phyloP scores from a whole-genome alignment of 2,797 vertebrate genomes.

The Phoeniculus purpureus region DNA sequence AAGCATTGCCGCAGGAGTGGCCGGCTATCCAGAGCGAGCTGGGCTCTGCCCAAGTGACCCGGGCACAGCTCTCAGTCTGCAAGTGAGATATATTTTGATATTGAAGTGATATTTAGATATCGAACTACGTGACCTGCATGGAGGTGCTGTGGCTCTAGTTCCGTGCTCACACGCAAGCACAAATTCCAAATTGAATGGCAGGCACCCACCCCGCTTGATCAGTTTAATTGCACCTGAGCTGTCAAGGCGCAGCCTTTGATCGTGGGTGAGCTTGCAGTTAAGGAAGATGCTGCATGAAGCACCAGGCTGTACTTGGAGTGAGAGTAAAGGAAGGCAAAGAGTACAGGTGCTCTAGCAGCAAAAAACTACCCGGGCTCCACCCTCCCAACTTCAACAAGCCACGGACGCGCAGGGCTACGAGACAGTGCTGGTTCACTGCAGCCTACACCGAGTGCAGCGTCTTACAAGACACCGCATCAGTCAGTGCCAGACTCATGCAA shows the following conservation, averaged over 20 bases:
- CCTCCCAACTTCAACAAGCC: neutral
- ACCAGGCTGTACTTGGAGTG: neutral
- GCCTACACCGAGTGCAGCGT: neutral
- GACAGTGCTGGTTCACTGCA: neutral
- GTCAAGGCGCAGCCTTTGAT: constrained; percentile 49
- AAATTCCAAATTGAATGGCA: constrained; percentile 10
- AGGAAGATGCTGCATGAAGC: neutral
- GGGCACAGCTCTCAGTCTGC: neutral
- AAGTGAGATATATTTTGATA: no score
- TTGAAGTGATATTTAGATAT: neutral
- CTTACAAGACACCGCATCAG: neutral
- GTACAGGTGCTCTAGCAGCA: neutral
- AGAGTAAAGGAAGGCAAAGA: constrained; percentile 14
- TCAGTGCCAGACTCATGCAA: neutral
- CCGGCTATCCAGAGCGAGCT: neutral
- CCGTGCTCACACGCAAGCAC: neutral
- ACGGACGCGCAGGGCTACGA: neutral
- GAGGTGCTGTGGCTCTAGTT: neutral
- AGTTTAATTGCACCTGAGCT: constrained; percentile 39
- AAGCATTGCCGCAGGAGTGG: neutral
- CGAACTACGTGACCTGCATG: neutral
- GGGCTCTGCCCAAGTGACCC: neutral
- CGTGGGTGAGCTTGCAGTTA: neutral
- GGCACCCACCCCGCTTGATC: neutral
- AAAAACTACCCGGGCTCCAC: neutral